Base-by-base conservation (phyloP, 2,113 vertebrate species). In the Centropus unirufus region DNA sequence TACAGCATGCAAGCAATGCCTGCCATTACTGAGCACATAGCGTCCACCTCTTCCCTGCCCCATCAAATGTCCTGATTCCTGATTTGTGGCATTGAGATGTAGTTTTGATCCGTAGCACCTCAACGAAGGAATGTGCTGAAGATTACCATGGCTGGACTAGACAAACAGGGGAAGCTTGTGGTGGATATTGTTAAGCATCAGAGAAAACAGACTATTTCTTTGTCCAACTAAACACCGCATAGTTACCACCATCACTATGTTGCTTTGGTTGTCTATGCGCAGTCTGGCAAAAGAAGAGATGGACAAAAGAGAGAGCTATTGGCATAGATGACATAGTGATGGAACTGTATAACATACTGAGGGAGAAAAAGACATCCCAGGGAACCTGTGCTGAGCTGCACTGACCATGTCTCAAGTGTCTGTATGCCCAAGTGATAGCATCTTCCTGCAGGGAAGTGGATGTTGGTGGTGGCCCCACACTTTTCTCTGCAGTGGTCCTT, bases 91-190 rank as follows among this genome's bases (percentile, higher is more conserved):
- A 2, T 6, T 54, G 42, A 20, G 57, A 26, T 40, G 19, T 14
- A 8, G 9, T 12, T 92, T 62, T 82, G 64, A 47, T 9, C 64
- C 89, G 30, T 12, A 67, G 29, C 8, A 82, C 5, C 54, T 77
- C 52, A 62, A 34, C 4, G 17, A 72, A 29, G 17, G 39, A 63
- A 52, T 22, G 15, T 78, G 13, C 27, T 73, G 36, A 49, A 57
- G 19, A 19, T 85, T 0, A 0, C 21, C 23, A 4, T 9, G 5
- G 17, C 40, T 0, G 3, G 24, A 18, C 47, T 73, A 81, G 52
- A n/a, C 3, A 51, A 52, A 67, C 11, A 68, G 36, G 15, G 79
- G 44, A 63, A 36, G 9, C 26, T 46, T 42, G 34, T 40, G 22
- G 27, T 24, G 51, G 19, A 15, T 34, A 30, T 54, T 64, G 20